Percentiles rank a stretch among this genome's conserved stretches.
Conservation (phyloP, 1,140 invertebrate species). For the Belonocnema kinseyi region DNA sequence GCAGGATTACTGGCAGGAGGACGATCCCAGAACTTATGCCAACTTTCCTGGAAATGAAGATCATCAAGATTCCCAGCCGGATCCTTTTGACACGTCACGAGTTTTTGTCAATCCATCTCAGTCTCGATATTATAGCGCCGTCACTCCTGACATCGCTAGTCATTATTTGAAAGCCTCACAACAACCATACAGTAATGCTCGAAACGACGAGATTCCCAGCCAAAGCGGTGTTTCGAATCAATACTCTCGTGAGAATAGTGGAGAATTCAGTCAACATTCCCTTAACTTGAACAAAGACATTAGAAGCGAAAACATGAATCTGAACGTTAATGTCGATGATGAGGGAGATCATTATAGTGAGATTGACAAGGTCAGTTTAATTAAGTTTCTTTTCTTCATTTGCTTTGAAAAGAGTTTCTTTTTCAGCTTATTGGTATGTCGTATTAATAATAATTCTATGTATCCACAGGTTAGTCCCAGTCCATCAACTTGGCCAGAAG, state of each 20-base stretch:
- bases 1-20: slow-evolving; percentile 61
- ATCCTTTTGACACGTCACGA: slow-evolving; percentile 80
- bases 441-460: not conserved
- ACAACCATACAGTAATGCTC: slow-evolving; percentile 64
- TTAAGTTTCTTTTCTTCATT: not conserved
- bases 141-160: slow-evolving; percentile 62
- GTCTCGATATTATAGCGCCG: slow-evolving; percentile 73
- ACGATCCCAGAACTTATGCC: slow-evolving; percentile 67
- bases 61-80: slow-evolving; percentile 44
- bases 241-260: not conserved
- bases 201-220: slow-evolving; percentile 42
- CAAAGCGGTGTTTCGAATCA: not conserved
- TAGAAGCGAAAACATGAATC: slow-evolving; percentile 57
- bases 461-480: slow-evolving; percentile 10
- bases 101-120: slow-evolving; percentile 66
- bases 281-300: slow-evolving; percentile 52
- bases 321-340: slow-evolving; percentile 57
- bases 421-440: not conserved
- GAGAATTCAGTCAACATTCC: slow-evolving; percentile 44
- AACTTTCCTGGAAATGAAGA: slow-evolving; percentile 63
- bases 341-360: slow-evolving; percentile 64
- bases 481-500: slow-evolving; percentile 65
- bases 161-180: slow-evolving; percentile 46
- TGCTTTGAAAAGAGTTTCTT: not conserved
- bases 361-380: slow-evolving; percentile 54